Evolutionary conservation across 2,113 vertebrate species (phyloP).

Genomic region (Ammodytes dubius): DNA sequence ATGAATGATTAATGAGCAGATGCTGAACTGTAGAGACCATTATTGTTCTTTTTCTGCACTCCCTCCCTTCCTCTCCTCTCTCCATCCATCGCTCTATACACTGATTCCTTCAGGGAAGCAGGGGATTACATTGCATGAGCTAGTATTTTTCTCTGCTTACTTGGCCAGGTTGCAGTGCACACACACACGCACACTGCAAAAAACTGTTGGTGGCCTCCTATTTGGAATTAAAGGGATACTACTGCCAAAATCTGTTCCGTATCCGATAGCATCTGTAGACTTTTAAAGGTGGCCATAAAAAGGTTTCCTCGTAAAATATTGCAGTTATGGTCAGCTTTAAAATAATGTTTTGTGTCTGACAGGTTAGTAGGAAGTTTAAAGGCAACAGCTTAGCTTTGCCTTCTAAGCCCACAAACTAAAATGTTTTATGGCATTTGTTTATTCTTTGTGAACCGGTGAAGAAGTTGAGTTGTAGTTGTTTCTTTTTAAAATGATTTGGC

Average conservation of each 20-base stretch:
- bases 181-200: constrained; percentile 17
- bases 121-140: constrained; percentile 49
- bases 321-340: constrained; percentile 12
- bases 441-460: not conserved
- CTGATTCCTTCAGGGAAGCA: constrained; percentile 47
- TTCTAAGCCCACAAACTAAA: not conserved
- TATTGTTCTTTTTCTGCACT: constrained; percentile 69
- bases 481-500: not conserved
- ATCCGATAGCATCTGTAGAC: not conserved
- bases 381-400: not conserved
- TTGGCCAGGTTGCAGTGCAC: constrained; percentile 28
- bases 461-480: not conserved
- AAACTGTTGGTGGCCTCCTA: constrained; percentile 10
- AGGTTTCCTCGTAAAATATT: not conserved
- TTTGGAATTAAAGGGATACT: constrained; percentile 11
- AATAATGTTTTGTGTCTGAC: not conserved
- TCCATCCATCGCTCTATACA: constrained; percentile 52
- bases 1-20: constrained; percentile 88
- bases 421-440: not conserved
- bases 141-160: constrained; percentile 52
- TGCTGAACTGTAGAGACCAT: constrained; percentile 82
- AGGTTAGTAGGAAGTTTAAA: no score
- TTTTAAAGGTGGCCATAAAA: not conserved
- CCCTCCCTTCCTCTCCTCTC: constrained; percentile 22
- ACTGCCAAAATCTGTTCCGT: not conserved